Percentiles rank a stretch among this genome's conserved stretches.
Evolutionary conservation across 2,888 invertebrate species (phyloP).

Genomic region (Folsomia manolachei): DNA sequence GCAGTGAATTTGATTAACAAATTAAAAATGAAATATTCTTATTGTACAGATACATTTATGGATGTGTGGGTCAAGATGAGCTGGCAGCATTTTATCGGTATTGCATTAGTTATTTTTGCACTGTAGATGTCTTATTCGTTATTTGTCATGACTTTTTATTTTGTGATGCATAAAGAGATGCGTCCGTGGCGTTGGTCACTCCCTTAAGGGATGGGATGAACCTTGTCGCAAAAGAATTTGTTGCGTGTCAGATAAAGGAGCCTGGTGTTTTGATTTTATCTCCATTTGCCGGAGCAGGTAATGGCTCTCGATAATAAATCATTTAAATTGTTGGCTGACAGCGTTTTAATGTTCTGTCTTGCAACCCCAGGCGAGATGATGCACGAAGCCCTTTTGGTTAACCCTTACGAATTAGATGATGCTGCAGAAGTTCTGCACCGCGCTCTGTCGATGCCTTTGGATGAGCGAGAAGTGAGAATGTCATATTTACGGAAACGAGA

Average conservation of each 20-base stretch:
- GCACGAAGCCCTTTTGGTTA: constrained; percentile 86
- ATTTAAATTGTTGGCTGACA: too few species aligned
- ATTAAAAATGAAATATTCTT: too few species aligned
- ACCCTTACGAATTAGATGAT: constrained; percentile 83
- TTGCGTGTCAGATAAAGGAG: constrained; percentile 83
- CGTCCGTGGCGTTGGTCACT: constrained; percentile 81
- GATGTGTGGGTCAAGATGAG: constrained; percentile 81
- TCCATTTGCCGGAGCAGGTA: constrained; percentile 81
- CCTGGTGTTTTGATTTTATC: constrained; percentile 84
- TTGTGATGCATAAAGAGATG: constrained; percentile 57
- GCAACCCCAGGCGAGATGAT: constrained; percentile 76
- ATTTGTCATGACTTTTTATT: constrained; percentile 1
- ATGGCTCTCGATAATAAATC: not conserved
- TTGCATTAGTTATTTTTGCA: constrained; percentile 4
- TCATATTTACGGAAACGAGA: constrained; percentile 77
- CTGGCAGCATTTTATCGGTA: constrained; percentile 76
- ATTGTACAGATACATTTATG: constrained; percentile 85
- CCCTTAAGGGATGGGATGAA: constrained; percentile 62
- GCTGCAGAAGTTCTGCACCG: constrained; percentile 83
- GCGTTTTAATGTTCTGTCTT: not conserved
- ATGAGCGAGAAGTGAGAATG: constrained; percentile 81
- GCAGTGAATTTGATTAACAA: too few species aligned
- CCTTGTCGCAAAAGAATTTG: constrained; percentile 69
- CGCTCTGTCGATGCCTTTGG: constrained; percentile 85
- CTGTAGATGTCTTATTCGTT: not conserved